A percentile compares a stretch with the other conserved stretches of the same genome.
Conservation (phyloP, 2,797 vertebrate species). For the Rhincodon typus region DNA sequence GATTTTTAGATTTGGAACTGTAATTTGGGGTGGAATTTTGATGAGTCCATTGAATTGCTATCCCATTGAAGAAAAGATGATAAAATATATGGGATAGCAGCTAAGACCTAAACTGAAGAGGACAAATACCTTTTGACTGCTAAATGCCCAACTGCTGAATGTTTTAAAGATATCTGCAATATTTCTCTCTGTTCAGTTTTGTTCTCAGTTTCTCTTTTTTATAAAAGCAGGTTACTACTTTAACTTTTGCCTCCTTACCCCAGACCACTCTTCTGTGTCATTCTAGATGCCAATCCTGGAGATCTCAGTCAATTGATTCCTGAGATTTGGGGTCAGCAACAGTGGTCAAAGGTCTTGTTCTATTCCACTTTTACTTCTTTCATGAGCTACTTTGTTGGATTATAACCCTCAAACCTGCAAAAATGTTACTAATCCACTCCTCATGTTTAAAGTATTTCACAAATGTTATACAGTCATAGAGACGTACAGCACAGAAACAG, state of each 20-base stretch:
- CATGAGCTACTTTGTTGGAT: neutral
- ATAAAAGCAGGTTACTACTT: neutral
- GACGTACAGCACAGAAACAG: too few species aligned
- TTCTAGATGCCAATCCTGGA: neutral
- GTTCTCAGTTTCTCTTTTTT: neutral
- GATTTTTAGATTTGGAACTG: neutral
- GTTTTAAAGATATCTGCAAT: neutral
- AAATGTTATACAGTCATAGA: neutral
- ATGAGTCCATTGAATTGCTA: neutral
- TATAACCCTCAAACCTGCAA: neutral
- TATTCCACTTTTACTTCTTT: too few species aligned
- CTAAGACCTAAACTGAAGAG: neutral
- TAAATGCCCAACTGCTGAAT: neutral
- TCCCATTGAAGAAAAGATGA: neutral
- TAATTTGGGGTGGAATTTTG: neutral
- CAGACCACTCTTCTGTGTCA: neutral
- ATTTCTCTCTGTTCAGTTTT: neutral
- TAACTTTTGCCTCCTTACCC: neutral
- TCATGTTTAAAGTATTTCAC: neutral
- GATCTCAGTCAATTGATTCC: neutral
- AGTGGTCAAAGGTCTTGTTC: neutral
- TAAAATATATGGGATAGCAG: neutral
- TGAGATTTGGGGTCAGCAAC: neutral
- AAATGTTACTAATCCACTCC: neutral
- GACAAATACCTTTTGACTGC: neutral